A percentile compares a stretch with the other conserved stretches of the same genome.
Conservation (phyloP, 1,140 invertebrate genomes). For the Drosophila burlai region DNA sequence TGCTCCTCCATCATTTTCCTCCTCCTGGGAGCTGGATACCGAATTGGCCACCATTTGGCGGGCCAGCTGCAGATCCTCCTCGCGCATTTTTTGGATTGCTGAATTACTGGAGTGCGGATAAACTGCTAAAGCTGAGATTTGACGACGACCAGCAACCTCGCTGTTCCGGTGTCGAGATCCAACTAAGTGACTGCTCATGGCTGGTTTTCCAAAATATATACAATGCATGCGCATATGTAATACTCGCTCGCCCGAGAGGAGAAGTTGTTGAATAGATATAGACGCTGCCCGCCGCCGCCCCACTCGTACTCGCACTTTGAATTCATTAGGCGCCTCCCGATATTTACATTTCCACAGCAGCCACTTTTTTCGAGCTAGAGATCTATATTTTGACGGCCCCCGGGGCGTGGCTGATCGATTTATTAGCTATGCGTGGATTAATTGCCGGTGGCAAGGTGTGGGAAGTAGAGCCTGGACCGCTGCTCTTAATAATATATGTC, state of each 20-base stretch:
- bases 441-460: slow-evolving; percentile 39
- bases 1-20: slow-evolving; percentile 45
- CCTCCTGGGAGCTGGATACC: slow-evolving; percentile 83
- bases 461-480: slow-evolving; percentile 32
- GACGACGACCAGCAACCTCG: slow-evolving; percentile 35
- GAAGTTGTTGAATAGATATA: slow-evolving; percentile 22
- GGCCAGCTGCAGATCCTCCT: slow-evolving; percentile 88
- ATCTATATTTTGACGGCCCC: slow-evolving; percentile 42
- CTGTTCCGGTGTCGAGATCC: slow-evolving; percentile 46
- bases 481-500: slow-evolving; percentile 45
- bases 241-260: slow-evolving; percentile 24
- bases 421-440: slow-evolving; percentile 43
- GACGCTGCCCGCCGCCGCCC: slow-evolving; percentile 9
- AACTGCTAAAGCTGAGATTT: slow-evolving; percentile 19
- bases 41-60: slow-evolving; percentile 88
- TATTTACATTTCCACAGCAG: slow-evolving; percentile 56
- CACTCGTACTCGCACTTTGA: slow-evolving; percentile 70
- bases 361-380: slow-evolving; percentile 40
- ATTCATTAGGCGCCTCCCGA: slow-evolving; percentile 60
- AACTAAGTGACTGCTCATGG: slow-evolving; percentile 64
- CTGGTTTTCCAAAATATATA: slow-evolving; percentile 71
- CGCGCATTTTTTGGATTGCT: slow-evolving; percentile 86
- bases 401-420: slow-evolving; percentile 40
- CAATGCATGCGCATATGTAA: slow-evolving; percentile 63
- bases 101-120: neutral